Conservation (phyloP, 2,888 invertebrate genomes). For the Dioctria rufipes region DNA sequence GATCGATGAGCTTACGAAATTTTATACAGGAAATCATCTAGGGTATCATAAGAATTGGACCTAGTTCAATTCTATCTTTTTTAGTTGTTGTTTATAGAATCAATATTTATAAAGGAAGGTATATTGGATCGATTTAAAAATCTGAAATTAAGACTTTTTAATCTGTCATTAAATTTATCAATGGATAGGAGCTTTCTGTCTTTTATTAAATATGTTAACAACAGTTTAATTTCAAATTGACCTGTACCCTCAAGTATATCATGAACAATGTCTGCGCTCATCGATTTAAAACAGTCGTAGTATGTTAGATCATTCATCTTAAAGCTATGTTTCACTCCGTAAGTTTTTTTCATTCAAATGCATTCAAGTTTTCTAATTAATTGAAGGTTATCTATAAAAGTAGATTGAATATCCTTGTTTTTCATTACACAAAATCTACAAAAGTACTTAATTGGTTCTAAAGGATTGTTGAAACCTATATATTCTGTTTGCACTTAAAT, state of each 20-base stretch:
- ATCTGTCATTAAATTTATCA: conserved; percentile 8
- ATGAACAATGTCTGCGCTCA: conserved; percentile 54
- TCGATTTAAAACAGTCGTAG: conserved; percentile 34
- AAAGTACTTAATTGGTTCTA: too few species aligned
- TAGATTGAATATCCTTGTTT: conserved; percentile 4
- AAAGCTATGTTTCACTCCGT: conserved; percentile 19
- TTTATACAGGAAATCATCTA: too few species aligned
- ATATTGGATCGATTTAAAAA: background rate
- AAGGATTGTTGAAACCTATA: too few species aligned
- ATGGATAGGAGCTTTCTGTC: background rate
- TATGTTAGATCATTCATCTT: conserved; percentile 48
- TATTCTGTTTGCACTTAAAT: too few species aligned
- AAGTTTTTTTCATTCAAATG: conserved; percentile 32
- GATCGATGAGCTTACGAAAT: too few species aligned
- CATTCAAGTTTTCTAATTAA: background rate
- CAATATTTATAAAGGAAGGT: conserved; percentile 16
- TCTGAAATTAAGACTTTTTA: background rate
- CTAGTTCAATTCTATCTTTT: too few species aligned
- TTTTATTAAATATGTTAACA: conserved; percentile 19
- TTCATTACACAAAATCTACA: too few species aligned
- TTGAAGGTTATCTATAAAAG: background rate
- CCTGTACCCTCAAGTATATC: conserved; percentile 49
- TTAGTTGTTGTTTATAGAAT: background rate
- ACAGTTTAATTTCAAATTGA: conserved; percentile 36
- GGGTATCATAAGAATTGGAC: too few species aligned